Percentiles rank a stretch among this genome's conserved stretches.
phyloP scores from a whole-genome alignment of 2,888 invertebrate genomes.

The Amblyteles armatorius region DNA sequence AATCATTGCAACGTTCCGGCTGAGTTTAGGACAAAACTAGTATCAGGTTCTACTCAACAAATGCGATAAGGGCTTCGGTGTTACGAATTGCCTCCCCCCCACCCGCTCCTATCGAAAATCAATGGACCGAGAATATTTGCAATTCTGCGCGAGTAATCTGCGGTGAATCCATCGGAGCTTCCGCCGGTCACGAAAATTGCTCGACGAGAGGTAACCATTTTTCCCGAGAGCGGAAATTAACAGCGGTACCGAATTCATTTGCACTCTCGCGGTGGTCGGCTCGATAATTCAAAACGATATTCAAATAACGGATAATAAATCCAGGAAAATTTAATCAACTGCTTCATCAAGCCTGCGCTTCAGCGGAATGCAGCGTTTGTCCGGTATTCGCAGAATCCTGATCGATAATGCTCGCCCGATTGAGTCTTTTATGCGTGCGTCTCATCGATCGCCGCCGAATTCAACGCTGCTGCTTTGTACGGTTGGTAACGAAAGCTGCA shows the following conservation, averaged over 20 bases:
- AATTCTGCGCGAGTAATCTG: constrained; percentile 1
- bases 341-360: neutral
- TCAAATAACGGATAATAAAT: neutral
- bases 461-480: neutral
- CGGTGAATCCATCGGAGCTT: neutral
- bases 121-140: neutral
- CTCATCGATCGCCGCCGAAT: neutral
- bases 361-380: neutral
- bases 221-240: neutral
- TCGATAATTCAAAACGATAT: neutral
- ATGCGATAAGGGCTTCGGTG: too few species aligned
- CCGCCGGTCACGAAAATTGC: neutral
- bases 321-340: neutral
- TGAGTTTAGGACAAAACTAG: too few species aligned
- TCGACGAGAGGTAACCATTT: neutral
- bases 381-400: neutral
- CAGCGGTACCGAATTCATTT: neutral
- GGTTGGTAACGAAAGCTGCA: neutral
- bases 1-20: too few species aligned
- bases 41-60: too few species aligned
- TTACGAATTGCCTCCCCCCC: too few species aligned
- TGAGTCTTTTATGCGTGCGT: neutral
- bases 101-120: neutral
- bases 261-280: neutral
- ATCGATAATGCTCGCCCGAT: neutral